These are phyloP conservation scores for Phylloscopus whistleri DNA, from an alignment of 2,113 vertebrate genomes.

Conservation along the genomic window DNA sequence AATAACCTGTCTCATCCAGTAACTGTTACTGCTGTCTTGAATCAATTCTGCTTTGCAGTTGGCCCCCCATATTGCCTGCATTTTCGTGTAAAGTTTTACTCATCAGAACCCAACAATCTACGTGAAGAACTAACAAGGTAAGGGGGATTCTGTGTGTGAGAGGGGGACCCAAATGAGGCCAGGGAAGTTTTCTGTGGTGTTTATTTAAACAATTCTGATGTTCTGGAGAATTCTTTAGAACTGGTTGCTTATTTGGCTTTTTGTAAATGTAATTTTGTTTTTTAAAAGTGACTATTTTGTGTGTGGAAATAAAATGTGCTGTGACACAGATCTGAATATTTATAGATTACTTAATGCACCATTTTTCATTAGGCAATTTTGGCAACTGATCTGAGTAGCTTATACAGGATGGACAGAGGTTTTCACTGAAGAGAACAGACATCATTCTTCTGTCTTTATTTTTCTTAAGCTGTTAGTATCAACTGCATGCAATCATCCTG, in stretches of 20 bases:
- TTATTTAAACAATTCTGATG: not conserved
- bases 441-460: not conserved
- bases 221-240: not conserved
- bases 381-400: not conserved
- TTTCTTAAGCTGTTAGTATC: not conserved
- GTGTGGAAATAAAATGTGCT: not conserved
- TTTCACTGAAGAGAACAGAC: not conserved
- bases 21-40: not conserved
- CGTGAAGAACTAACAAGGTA: conserved; percentile 96
- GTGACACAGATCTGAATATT: not conserved
- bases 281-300: not conserved
- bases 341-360: not conserved
- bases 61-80: conserved; percentile 97
- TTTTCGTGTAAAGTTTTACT: conserved; percentile 98
- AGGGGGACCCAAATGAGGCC: not conserved
- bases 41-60: conserved; percentile 71
- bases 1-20: not conserved
- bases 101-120: conserved; percentile 97
- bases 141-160: not conserved
- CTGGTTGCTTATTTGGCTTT: not conserved
- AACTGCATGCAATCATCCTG: not conserved
- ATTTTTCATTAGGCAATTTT: not conserved
- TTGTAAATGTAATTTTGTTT: not conserved
- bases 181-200: not conserved
- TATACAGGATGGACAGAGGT: not conserved